Base-by-base conservation (phyloP, 1,140 invertebrate genomes). In the Cotesia vestalis region DNA sequence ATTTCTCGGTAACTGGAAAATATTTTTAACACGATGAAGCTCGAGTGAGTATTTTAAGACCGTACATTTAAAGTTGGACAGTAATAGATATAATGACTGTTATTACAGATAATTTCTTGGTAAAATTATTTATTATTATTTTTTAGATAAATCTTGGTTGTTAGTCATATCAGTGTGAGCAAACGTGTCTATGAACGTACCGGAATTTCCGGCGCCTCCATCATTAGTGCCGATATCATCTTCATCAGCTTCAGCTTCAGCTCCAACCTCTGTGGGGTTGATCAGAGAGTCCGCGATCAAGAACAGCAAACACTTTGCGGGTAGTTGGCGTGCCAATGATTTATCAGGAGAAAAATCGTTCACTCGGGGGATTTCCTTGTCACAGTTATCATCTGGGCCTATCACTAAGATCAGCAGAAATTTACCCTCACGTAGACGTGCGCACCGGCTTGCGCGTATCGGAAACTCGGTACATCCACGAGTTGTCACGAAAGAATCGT, bases 181-280 rank as follows among this genome's bases (percentile, higher is more conserved):
- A 71, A 75, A 68, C 66, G 75, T 74, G 55, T 46, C 60, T 17
- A 85, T 85, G 85, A 77, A 85, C 9, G 77, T 85, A 6, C 83
- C 85, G 17, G 72, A 73, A 66, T 86, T 86, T 66, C 83, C 85
- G 60, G 76, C 73, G 55, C 84, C 85, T 38, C 84, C 85, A 4
- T 46, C 40, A 6, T 46, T 46, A 46, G 40, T 46, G 40, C 83
- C 83, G 73, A 72, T 71, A 34, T 40, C 72, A 52, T 73, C 76
- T 46, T 63, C 74, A 74, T 79, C 76, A 79, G 76, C 74, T 73
- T 27, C 27, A 27, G 72, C 70, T 57, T 57, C 71, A 55, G 57
- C 72, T 69, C 64, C 40, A 46, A 6, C 40, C 4, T 46, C 40
- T 6, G 40, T 46, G 5, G 40, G 40, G 11, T 46, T 46, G 6